phyloP scores from a whole-genome alignment of 2,113 vertebrate genomes.

The Suricata suricatta region DNA sequence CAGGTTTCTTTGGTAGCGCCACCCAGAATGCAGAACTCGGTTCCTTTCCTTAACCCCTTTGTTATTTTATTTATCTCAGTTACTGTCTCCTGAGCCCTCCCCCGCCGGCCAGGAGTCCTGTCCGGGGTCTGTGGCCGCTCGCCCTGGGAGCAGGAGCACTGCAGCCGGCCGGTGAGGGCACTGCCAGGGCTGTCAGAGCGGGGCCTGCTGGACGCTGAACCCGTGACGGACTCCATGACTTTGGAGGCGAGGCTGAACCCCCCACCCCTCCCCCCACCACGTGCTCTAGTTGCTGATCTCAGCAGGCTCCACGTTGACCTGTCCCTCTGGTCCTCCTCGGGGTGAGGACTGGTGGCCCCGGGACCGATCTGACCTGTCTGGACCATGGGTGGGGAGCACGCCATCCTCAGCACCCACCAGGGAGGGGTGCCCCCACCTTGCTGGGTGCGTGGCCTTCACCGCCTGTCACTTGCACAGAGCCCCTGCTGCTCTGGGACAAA shows the following conservation, averaged over 20 bases:
- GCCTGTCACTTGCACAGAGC: neutral
- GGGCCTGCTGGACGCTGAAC: neutral
- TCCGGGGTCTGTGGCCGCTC: neutral
- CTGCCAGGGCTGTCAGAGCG: neutral
- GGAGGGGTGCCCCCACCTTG: neutral
- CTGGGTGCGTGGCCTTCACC: neutral
- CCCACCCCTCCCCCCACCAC: accelerated
- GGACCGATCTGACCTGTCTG: neutral
- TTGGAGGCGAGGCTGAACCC: neutral
- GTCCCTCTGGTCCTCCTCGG: neutral
- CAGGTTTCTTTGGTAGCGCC: neutral
- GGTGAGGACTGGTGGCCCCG: neutral
- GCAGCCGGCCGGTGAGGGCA: too few relatives aligned
- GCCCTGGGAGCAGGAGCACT: neutral
- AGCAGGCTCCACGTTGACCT: neutral
- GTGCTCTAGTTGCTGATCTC: neutral
- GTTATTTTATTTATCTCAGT: too few relatives aligned
- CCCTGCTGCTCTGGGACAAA: neutral
- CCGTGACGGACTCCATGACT: neutral
- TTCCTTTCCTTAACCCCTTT: neutral
- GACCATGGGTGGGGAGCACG: neutral
- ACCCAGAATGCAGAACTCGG: neutral
- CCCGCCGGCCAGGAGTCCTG: too few relatives aligned
- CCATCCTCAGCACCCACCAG: accelerated
- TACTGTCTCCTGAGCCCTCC: neutral